These are phyloP conservation scores for Olivierus martensii DNA, from an alignment of 1,140 invertebrate species.

Conservation along the genomic window DNA sequence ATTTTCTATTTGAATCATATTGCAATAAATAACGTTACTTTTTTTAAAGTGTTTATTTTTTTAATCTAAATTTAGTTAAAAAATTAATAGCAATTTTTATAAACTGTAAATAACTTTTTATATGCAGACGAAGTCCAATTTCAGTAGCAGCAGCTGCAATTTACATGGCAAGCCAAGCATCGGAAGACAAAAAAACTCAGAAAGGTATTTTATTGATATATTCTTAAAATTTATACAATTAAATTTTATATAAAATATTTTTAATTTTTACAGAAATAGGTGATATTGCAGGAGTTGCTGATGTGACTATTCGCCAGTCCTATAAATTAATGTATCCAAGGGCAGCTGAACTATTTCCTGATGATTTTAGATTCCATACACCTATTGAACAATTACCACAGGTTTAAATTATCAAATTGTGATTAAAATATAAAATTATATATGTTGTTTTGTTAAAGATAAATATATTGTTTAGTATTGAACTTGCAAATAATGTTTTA, in stretches of 20 bases:
- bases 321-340: slow-evolving; percentile 96
- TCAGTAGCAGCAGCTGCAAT: slow-evolving; percentile 98
- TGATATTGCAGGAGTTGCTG: slow-evolving; percentile 95
- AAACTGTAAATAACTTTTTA: too few species aligned
- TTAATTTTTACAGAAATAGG: slow-evolving; percentile 62
- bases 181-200: slow-evolving; percentile 84
- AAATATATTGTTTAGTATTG: too few species aligned
- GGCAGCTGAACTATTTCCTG: slow-evolving; percentile 81
- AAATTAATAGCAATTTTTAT: too few species aligned
- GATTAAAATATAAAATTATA: too few species aligned
- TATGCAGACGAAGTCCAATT: slow-evolving; percentile 75
- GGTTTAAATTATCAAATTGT: too few species aligned
- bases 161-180: slow-evolving; percentile 96
- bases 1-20: too few species aligned
- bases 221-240: too few species aligned
- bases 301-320: slow-evolving; percentile 94
- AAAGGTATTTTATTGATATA: slow-evolving; percentile 40
- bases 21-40: too few species aligned
- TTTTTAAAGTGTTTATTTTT: too few species aligned
- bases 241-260: background rate
- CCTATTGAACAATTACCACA: slow-evolving; percentile 82
- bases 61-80: too few species aligned
- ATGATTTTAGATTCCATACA: slow-evolving; percentile 90
- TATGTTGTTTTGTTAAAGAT: too few species aligned
- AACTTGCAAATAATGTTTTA: too few species aligned